phyloP scores from a whole-genome alignment of 1,140 invertebrate genomes.

The Pararge aegeria region DNA sequence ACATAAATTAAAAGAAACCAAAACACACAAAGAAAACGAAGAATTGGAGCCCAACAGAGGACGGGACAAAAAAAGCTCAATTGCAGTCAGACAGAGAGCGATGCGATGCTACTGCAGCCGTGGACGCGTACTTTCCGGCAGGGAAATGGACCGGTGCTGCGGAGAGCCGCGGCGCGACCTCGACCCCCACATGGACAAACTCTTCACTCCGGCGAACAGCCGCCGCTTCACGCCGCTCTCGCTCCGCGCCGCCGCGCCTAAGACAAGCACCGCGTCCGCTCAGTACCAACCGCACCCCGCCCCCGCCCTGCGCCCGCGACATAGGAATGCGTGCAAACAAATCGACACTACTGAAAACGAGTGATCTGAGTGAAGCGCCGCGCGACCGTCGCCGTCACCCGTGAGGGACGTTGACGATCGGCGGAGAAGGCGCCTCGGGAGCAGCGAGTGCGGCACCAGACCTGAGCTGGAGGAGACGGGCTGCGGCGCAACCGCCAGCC shows the following conservation, averaged over 20 bases:
- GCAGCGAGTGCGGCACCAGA: slow-evolving; percentile 59
- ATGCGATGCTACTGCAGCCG: slow-evolving; percentile 60
- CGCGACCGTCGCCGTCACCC: slow-evolving; percentile 39
- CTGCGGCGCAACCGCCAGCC: slow-evolving; percentile 73
- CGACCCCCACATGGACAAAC: slow-evolving; percentile 86
- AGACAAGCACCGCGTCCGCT: slow-evolving; percentile 65
- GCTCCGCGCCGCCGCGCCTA: slow-evolving; percentile 62
- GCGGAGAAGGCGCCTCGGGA: slow-evolving; percentile 48
- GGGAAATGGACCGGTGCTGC: slow-evolving; percentile 87
- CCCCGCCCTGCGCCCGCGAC: slow-evolving; percentile 71
- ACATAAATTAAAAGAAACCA: slow-evolving; percentile 50
- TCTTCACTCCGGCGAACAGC: slow-evolving; percentile 87
- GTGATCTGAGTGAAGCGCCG: slow-evolving; percentile 63
- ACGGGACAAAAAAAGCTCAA: slow-evolving; percentile 73
- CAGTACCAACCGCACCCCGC: slow-evolving; percentile 63
- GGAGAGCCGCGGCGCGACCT: slow-evolving; percentile 83
- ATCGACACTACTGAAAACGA: slow-evolving; percentile 71
- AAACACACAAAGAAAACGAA: slow-evolving; percentile 65
- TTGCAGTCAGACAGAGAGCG: slow-evolving; percentile 67
- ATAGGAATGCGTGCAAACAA: slow-evolving; percentile 66
- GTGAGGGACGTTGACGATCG: slow-evolving; percentile 44
- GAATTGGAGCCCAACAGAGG: slow-evolving; percentile 59
- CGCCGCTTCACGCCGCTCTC: slow-evolving; percentile 81
- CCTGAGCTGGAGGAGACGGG: slow-evolving; percentile 79
- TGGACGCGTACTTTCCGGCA: slow-evolving; percentile 88